These are phyloP conservation scores for Australoheros facetus DNA, from an alignment of 2,797 vertebrate species.

Conservation along the genomic window DNA sequence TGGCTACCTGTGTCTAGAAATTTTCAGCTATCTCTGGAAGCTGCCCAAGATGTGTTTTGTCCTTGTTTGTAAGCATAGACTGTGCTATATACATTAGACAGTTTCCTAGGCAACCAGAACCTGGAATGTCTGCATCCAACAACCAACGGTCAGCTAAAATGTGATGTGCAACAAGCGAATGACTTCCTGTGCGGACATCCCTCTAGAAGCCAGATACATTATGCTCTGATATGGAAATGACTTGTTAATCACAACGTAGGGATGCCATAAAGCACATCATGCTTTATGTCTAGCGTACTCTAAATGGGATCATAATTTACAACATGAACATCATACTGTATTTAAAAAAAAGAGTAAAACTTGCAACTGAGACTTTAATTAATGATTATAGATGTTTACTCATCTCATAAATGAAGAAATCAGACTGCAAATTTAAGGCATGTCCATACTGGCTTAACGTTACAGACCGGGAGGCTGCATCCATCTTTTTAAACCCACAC, in stretches of 20 bases:
- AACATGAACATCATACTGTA: neutral
- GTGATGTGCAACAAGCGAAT: neutral
- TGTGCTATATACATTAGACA: neutral
- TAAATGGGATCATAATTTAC: neutral
- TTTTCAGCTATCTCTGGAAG: neutral
- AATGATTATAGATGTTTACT: neutral
- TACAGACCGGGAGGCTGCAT: neutral
- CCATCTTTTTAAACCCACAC: neutral
- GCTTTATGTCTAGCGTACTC: neutral
- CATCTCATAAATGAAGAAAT: neutral
- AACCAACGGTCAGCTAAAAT: conserved; percentile 1
- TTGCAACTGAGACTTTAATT: too few species aligned
- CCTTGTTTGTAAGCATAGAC: conserved; percentile 4
- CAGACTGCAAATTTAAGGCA: neutral
- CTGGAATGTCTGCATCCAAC: neutral
- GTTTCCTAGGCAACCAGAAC: neutral
- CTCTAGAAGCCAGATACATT: neutral
- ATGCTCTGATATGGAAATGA: neutral
- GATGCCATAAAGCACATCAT: neutral
- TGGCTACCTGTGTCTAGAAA: neutral
- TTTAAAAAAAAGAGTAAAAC: neutral
- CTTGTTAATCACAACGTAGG: neutral
- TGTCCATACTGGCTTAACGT: neutral
- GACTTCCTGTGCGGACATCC: neutral
- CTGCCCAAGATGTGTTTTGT: conserved; percentile 1